Base-by-base conservation (phyloP, 2,113 vertebrate species). In the Lepisosteus osseus region DNA sequence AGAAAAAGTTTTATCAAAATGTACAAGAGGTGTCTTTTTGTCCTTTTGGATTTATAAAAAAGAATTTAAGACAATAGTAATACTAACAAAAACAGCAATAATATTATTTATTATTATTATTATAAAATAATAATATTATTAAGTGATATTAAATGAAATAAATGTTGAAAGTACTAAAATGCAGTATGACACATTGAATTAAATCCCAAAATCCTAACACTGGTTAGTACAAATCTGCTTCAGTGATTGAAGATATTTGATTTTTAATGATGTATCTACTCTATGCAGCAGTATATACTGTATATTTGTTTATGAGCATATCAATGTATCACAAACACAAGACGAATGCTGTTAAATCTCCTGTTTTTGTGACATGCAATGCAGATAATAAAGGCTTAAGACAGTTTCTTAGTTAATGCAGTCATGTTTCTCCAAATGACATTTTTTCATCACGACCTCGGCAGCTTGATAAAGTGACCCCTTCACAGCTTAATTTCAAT, bases 381-480 rank as follows among this genome's bases (percentile, higher is more conserved):
- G 56, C 57, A 64, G 67, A 69, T 70, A 54, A 55, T 54, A 3
- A 17, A n/a, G 57, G 72, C 66, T 73, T 73, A 73, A 3, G 66
- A 54, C 56, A 15, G 61, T 61, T 73, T 54, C 66, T 17, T 63
- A 51, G 44, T 68, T 68, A 73, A 73, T 73, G 65, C 56, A 40
- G 65, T 61, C 59, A 45, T 62, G 54, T 73, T 61, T 67, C 54
- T 61, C 56, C 55, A 67, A 54, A 45, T 43, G 54, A 12, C 66
- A 6, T 45, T 43, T 68, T 68, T 41, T 17, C 56, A 59, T 59
- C 56, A 13, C 1, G 56, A 59, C 56, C 56, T 59, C 56, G 47
- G n/a, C 56, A 59, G 56, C 7, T 12, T 29, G 17, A 64, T 13
- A 64, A 40, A 29, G 41, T 64, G 62, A 64, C 17, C 17, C 62